Evolutionary conservation across 2,113 vertebrate genomes (phyloP), one percentile per base, ranked within the genome.

Genomic region (Prunella fulvescens): DNA sequence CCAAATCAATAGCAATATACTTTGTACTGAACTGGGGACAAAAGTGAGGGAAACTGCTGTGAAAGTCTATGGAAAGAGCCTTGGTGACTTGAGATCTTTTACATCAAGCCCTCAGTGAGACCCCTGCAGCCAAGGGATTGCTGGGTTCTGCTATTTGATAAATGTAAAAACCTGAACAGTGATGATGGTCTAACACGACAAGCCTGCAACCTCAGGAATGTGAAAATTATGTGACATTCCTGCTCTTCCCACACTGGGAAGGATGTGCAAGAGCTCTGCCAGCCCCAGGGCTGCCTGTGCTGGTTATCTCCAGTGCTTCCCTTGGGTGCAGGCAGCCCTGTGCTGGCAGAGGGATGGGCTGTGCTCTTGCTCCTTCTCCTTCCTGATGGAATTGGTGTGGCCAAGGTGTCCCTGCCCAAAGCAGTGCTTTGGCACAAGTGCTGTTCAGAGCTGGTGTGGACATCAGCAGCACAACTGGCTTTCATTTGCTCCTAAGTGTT

Each of bases 1-100:
- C 74, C 60, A 57, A 80, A 85, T 88, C 53, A 79, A n/a, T 94
- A 82, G 86, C 83, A 50, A 64, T 95, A 26, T 22, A n/a, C 70
- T 86, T 87, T 53, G 37, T 39, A 40, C 64, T 70, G 54, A 91
- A n/a, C 31, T 51, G n/a, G 57, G 78, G 70, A 76, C 6, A 6
- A 85, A 86, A 66, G 71, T 45, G 8, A 25, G 26, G 33, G 23
- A 72, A 93, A 57, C 31, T 25, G 8, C 37, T 23, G 45, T 1
- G 12, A 48, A 83, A 70, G 69, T n/a, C 39, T 50, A 16, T 18
- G 25, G 60, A 53, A 90, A 45, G 79, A 70, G 15, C 25, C 48
- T 65, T 81, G 79, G 54, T 86, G 76, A 67, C 69, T 79, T 72
- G 69, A 53, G n/a, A 33, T 64, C 44, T 22, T 72, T 83, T 79